These are phyloP conservation scores for Harpalus rufipes DNA, from an alignment of 2,888 invertebrate species.

Conservation along the genomic window DNA sequence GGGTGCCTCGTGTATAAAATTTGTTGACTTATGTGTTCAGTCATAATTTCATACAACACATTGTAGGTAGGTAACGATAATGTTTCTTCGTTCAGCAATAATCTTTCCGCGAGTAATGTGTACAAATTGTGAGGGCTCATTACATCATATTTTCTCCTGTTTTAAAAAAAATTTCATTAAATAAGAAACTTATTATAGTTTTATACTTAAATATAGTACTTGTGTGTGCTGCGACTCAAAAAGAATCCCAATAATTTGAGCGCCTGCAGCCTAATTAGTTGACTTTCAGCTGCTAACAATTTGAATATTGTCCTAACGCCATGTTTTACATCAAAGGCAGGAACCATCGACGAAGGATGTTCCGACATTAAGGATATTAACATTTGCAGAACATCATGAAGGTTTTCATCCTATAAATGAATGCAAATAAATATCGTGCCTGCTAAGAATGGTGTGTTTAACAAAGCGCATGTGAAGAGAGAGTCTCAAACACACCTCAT, in stretches of 20 bases:
- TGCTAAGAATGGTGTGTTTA: constrained; percentile 1
- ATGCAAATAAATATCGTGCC: not conserved
- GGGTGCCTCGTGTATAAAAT: constrained; percentile 95
- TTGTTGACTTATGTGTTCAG: constrained; percentile 97
- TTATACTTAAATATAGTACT: constrained; percentile 79
- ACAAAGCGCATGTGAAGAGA: constrained; percentile 38
- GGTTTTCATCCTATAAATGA: constrained; percentile 91
- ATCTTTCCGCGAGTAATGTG: constrained; percentile 95
- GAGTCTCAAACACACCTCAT: constrained; percentile 85
- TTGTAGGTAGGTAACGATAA: constrained; percentile 98
- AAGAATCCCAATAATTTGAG: constrained; percentile 98
- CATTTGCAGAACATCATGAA: constrained; percentile 98
- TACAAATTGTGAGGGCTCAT: constrained; percentile 99
- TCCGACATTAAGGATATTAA: constrained; percentile 98
- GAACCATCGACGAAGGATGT: constrained; percentile 99
- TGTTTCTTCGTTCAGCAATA: constrained; percentile 92
- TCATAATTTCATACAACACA: constrained; percentile 98
- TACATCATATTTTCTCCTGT: constrained; percentile 98
- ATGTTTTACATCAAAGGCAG: constrained; percentile 98
- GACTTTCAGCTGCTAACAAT: constrained; percentile 96
- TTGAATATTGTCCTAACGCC: constrained; percentile 98
- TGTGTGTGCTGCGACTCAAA: constrained; percentile 98
- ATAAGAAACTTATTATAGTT: constrained; percentile 18
- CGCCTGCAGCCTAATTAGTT: constrained; percentile 96
- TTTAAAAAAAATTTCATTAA: constrained; percentile 40